Conservation (phyloP, 2,888 invertebrate genomes). For the Nysson spinosus region DNA sequence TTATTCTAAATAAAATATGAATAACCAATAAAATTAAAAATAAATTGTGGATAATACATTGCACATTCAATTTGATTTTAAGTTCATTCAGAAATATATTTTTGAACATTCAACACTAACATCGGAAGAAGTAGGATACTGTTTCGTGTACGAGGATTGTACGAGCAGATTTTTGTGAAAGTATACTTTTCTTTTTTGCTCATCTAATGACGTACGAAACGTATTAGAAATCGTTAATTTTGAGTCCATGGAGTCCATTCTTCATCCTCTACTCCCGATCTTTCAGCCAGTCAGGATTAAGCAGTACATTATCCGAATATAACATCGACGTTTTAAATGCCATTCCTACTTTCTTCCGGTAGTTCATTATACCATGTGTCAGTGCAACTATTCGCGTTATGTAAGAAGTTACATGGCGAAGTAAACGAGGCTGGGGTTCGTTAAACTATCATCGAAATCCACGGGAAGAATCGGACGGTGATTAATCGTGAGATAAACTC, state of each 20-base stretch:
- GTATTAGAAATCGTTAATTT: not conserved
- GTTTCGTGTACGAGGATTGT: constrained; percentile 1
- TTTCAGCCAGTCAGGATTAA: not conserved
- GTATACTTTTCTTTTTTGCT: not conserved
- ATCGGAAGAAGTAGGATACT: too few species aligned
- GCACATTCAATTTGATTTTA: too few species aligned
- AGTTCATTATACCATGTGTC: not conserved
- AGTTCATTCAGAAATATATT: too few species aligned
- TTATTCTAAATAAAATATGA: too few species aligned
- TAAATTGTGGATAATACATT: too few species aligned
- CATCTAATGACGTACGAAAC: not conserved
- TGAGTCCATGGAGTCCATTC: not conserved
- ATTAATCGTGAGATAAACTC: constrained; percentile 15
- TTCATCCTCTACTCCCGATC: not conserved
- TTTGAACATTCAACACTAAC: too few species aligned
- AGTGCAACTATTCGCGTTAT: constrained; percentile 8
- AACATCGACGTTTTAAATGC: constrained; percentile 23
- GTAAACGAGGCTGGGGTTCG: not conserved
- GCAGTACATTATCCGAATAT: too few species aligned
- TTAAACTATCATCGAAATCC: constrained; percentile 24
- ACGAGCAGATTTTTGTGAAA: constrained; percentile 5
- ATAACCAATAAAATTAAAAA: too few species aligned
- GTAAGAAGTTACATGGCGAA: constrained; percentile 1
- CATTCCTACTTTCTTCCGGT: constrained; percentile 32
- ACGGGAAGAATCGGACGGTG: constrained; percentile 2